These are phyloP conservation scores for Bombyx huttoni DNA, from an alignment of 2,888 invertebrate species.

Conservation along the genomic window DNA sequence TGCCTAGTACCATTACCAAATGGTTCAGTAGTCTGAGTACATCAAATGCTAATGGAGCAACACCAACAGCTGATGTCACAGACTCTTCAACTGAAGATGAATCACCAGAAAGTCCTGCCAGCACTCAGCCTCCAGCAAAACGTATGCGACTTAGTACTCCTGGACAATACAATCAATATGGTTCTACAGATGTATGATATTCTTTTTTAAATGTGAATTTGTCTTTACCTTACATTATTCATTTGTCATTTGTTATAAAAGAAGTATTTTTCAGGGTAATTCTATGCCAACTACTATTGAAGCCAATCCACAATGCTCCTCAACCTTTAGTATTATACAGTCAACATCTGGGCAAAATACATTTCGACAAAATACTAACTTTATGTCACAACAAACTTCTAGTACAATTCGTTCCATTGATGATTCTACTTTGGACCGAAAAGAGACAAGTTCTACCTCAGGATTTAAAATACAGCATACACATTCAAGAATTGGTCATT, in stretches of 20 bases:
- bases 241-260: constrained; percentile 3
- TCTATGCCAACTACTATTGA: constrained; percentile 18
- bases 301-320: constrained; percentile 11
- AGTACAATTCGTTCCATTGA: constrained; percentile 17
- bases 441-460: constrained; percentile 17
- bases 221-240: constrained; percentile 3
- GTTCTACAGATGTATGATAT: constrained; percentile 28
- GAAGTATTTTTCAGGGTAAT: constrained; percentile 18
- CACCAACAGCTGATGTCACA: constrained; percentile 39
- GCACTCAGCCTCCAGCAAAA: constrained; percentile 60
- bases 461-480: constrained; percentile 22
- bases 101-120: constrained; percentile 20
- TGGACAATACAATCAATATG: constrained; percentile 18
- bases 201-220: neutral
- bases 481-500: constrained; percentile 20
- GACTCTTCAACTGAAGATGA: constrained; percentile 57
- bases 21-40: constrained; percentile 59
- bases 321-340: constrained; percentile 17
- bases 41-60: constrained; percentile 48
- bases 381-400: constrained; percentile 16
- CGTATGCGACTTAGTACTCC: constrained; percentile 31
- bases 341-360: constrained; percentile 18
- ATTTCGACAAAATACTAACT: constrained; percentile 23
- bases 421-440: constrained; percentile 16
- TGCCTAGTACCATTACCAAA: constrained; percentile 73